A percentile compares a stretch with the other conserved stretches of the same genome.
phyloP scores from a whole-genome alignment of 2,113 vertebrate species.

The Leiothrix lutea region DNA sequence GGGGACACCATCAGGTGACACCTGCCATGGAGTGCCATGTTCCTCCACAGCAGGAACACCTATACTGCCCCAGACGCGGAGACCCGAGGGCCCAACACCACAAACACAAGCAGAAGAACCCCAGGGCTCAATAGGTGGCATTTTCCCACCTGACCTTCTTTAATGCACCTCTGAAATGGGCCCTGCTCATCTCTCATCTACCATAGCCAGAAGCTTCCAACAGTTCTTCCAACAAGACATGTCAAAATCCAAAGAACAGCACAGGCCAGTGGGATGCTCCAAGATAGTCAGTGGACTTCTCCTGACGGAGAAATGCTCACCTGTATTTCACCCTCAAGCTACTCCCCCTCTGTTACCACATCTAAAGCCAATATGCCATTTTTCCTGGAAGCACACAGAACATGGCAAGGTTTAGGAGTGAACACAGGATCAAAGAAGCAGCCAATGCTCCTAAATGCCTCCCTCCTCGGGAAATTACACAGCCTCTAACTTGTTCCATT shows the following conservation, averaged over 20 bases:
- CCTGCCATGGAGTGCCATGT: fast-evolving
- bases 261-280: fast-evolving
- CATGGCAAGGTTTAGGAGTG: background rate
- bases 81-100: background rate
- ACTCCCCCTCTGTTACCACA: background rate
- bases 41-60: background rate
- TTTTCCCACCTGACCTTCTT: background rate
- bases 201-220: background rate
- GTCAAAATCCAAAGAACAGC: background rate
- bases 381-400: background rate
- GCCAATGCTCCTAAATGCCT: background rate
- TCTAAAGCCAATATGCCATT: background rate
- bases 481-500: background rate
- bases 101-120: background rate
- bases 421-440: background rate
- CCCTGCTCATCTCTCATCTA: background rate
- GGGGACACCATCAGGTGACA: background rate
- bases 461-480: background rate
- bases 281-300: background rate
- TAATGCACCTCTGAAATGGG: background rate
- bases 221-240: background rate
- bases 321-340: background rate
- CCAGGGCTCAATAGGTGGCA: background rate
- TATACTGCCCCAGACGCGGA: fast-evolving
- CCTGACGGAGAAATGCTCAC: background rate